phyloP scores from a whole-genome alignment of 1,140 invertebrate genomes.

The Musca vetustissima region DNA sequence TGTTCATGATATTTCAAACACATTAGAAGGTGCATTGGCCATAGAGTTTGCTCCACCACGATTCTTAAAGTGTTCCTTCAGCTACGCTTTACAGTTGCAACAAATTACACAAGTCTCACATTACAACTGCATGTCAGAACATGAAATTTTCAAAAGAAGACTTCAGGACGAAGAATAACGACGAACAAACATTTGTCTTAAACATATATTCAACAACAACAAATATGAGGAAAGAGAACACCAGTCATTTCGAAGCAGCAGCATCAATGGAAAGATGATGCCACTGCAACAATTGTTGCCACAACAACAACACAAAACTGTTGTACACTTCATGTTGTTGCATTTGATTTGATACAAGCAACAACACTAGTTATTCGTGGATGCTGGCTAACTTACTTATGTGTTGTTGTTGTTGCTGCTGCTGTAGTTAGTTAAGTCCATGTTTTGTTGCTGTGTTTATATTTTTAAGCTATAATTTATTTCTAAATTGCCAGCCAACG shows the following conservation, averaged over 20 bases:
- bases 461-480: constrained; percentile 58
- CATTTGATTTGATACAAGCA: too few species aligned
- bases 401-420: constrained; percentile 14
- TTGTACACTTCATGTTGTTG: too few species aligned
- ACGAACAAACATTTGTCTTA: constrained; percentile 16
- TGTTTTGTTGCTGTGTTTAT: constrained; percentile 54
- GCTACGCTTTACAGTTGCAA: constrained; percentile 3
- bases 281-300: too few species aligned
- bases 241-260: too few species aligned
- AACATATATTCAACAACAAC: not conserved
- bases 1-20: constrained; percentile 18
- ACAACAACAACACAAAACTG: too few species aligned
- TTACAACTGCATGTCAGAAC: not conserved
- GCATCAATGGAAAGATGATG: too few species aligned
- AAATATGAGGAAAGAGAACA: not conserved
- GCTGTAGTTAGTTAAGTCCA: not conserved
- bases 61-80: too few species aligned
- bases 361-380: constrained; percentile 8
- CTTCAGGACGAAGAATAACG: not conserved
- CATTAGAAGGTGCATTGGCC: constrained; percentile 10
- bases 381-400: not conserved
- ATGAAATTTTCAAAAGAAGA: not conserved
- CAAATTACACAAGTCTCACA: constrained; percentile 14
- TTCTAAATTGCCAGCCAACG: constrained; percentile 56
- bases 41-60: not conserved